These are phyloP conservation scores for Gymnopithys bicolor DNA, from an alignment of 2,797 vertebrate genomes.

Conservation along the genomic window DNA sequence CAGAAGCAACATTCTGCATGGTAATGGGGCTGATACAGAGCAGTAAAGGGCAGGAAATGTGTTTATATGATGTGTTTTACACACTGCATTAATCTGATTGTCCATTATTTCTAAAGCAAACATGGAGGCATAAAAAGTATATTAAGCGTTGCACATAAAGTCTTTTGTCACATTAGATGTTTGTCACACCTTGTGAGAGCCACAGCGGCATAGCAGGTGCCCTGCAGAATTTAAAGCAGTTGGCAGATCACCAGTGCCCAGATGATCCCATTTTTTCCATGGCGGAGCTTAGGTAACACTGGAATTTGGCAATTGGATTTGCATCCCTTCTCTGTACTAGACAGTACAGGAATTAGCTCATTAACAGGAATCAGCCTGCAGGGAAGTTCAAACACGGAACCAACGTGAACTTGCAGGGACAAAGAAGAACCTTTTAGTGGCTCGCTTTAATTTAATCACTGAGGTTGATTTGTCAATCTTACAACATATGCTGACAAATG, in stretches of 20 bases:
- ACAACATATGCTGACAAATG: background rate
- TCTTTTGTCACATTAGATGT: slow-evolving; percentile 6
- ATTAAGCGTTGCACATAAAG: slow-evolving; percentile 43
- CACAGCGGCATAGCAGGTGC: background rate
- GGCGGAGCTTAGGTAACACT: background rate
- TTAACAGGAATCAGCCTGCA: background rate
- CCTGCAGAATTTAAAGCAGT: slow-evolving; percentile 30
- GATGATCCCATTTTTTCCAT: fast-evolving
- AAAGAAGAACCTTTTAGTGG: background rate
- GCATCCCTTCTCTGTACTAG: background rate
- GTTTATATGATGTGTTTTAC: slow-evolving; percentile 18
- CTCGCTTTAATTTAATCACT: background rate
- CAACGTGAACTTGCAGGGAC: background rate
- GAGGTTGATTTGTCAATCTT: background rate
- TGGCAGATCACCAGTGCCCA: fast-evolving
- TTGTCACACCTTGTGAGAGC: slow-evolving; percentile 20
- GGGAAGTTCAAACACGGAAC: background rate
- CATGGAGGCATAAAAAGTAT: slow-evolving; percentile 31
- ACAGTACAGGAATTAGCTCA: background rate
- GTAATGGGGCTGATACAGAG: slow-evolving; percentile 23
- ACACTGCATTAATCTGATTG: slow-evolving; percentile 53
- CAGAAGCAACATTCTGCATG: background rate
- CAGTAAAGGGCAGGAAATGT: slow-evolving; percentile 31
- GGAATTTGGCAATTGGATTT: background rate
- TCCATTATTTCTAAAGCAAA: slow-evolving; percentile 55